phyloP scores from a whole-genome alignment of 2,797 vertebrate species.

The Pangasius krempfi region DNA sequence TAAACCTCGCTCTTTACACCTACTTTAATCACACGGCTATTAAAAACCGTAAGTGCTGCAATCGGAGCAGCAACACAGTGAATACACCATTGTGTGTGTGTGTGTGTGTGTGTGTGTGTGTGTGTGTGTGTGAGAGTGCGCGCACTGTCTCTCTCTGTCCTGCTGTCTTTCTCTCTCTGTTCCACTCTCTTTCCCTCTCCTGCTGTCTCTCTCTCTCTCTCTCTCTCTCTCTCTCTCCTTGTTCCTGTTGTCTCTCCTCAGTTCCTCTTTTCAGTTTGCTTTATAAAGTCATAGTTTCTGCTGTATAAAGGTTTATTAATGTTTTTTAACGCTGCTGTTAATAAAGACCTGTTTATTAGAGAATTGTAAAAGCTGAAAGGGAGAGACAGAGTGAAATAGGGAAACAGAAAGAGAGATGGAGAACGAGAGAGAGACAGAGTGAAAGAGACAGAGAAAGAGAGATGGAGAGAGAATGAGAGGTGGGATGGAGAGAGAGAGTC shows the following conservation, averaged over 20 bases:
- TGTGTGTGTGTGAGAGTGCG: background rate
- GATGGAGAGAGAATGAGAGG: background rate
- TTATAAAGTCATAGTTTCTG: background rate
- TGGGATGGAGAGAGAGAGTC: background rate
- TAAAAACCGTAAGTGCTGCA: slow-evolving; percentile 26
- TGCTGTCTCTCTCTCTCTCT: background rate
- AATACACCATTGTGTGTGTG: background rate
- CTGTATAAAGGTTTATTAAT: background rate
- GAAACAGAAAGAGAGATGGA: too few species aligned
- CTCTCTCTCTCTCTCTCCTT: slow-evolving; percentile 6
- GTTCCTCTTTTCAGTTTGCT: background rate
- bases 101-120: slow-evolving; percentile 6
- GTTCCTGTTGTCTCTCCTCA: background rate
- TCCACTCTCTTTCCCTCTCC: background rate
- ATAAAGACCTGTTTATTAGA: background rate
- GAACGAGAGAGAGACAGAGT: background rate
- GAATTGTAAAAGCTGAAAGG: background rate
- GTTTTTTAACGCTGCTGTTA: background rate
- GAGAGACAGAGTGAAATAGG: too few species aligned
- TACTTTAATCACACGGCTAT: slow-evolving; percentile 46
- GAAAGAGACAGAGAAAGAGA: background rate
- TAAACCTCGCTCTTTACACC: slow-evolving; percentile 17
- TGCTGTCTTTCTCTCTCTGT: background rate
- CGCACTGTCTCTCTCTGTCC: background rate
- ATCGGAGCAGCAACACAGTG: slow-evolving; percentile 27